Evolutionary conservation across 2,888 invertebrate species (phyloP).

Genomic region (Pseudoips prasinana): DNA sequence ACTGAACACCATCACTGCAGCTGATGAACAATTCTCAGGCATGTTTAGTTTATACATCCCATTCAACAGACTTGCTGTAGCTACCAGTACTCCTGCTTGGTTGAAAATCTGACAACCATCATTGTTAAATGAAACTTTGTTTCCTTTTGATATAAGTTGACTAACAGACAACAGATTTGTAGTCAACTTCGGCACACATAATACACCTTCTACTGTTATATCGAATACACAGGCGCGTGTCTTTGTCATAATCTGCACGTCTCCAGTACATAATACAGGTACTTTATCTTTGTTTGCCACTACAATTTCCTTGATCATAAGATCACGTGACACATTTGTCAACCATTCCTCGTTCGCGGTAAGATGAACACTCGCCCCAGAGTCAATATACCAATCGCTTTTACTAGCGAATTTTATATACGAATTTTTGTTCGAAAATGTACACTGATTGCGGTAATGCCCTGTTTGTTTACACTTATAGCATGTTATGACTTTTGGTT

Average conservation of each 20-base stretch:
- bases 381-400: slow-evolving; percentile 29
- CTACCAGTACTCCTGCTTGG: slow-evolving; percentile 15
- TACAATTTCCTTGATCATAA: slow-evolving; percentile 27
- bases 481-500: slow-evolving; percentile 13
- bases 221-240: slow-evolving; percentile 10
- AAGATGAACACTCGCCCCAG: slow-evolving; percentile 31
- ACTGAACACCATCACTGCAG: slow-evolving; percentile 9
- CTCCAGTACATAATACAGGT: slow-evolving; percentile 25
- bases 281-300: slow-evolving; percentile 27
- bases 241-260: slow-evolving; percentile 16
- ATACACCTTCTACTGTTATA: slow-evolving; percentile 18
- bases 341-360: slow-evolving; percentile 21
- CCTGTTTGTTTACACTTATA: slow-evolving; percentile 30
- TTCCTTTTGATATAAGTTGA: slow-evolving; percentile 25
- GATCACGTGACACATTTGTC: slow-evolving; percentile 11
- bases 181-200: slow-evolving; percentile 19
- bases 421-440: slow-evolving; percentile 9
- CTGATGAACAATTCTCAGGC: slow-evolving; percentile 4
- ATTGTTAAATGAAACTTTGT: slow-evolving; percentile 22
- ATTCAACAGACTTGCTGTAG: slow-evolving; percentile 21
- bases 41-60: slow-evolving; percentile 25
- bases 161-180: slow-evolving; percentile 16
- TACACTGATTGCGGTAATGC: slow-evolving; percentile 26
- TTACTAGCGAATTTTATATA: slow-evolving; percentile 22
- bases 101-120: slow-evolving; percentile 24